Base-by-base conservation (phyloP, 2,888 invertebrate genomes). In the Drosophila melanocephala region DNA sequence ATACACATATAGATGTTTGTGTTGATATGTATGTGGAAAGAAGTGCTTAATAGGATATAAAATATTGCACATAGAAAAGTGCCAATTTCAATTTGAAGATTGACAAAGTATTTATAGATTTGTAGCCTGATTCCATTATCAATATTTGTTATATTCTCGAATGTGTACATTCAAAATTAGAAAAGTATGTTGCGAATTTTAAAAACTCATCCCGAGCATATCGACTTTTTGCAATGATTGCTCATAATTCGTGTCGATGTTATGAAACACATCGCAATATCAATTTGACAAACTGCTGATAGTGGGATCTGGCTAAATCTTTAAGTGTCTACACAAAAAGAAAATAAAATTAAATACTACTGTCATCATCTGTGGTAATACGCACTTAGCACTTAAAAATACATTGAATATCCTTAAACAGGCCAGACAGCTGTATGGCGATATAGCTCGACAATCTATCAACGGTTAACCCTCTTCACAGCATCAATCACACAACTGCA, bases 401-500 rank as follows among this genome's bases (percentile, higher is more conserved):
- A 12, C 32, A 4, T 44, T 5, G 12, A 26, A 33, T 26, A 59
- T 35, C 16, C 51, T 47, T 16, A 26, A 42, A 42, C 14, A 10
- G 33, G 10, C 16, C 57, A 28, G 28, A 22, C 32, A 44, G 26
- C 33, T 42, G 9, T 37, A n/a, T 14, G 22, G 12, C 37, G 12
- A 19, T 28, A 12, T n/a, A 35, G 32, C 32, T 26, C 9, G 35
- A n/a, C 81, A 83, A 67, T 77, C 57, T 68, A 71, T 55, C 35
- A 74, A 55, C 63, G 64, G 67, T 81, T 81, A 81, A 81, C 81
- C 81, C 84, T 81, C 81, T 74, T 81, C 71, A 77, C 52, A 60
- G 62, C 60, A 51, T 42, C 72, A 62, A 57, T 63, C 62, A 63
- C n/a, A 61, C 44, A 63, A 44, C 59, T 42, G 71, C 44, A 71